phyloP scores from a whole-genome alignment of 2,888 invertebrate species.

The Tricholauxania praeusta region DNA sequence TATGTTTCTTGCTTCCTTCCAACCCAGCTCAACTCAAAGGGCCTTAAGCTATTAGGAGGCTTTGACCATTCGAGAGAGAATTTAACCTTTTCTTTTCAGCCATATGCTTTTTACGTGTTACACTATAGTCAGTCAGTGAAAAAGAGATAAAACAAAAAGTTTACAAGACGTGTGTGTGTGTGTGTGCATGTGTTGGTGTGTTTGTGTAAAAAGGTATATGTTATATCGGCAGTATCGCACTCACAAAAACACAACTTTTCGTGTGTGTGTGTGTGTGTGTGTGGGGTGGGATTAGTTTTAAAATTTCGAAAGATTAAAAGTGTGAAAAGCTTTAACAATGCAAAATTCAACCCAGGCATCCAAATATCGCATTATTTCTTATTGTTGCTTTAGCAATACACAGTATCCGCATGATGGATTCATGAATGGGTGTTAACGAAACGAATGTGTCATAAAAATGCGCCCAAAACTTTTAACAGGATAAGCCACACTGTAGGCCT shows the following conservation, averaged over 20 bases:
- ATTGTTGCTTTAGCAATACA: too few relatives aligned
- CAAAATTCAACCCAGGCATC: too few relatives aligned
- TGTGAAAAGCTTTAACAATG: too few relatives aligned
- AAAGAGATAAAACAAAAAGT: not conserved
- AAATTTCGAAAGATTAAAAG: too few relatives aligned
- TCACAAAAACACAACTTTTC: too few relatives aligned
- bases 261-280: not conserved
- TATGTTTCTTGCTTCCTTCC: not conserved
- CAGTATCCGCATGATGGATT: not conserved
- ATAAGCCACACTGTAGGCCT: too few relatives aligned
- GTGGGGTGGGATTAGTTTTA: not conserved
- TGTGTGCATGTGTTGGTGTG: conserved; percentile 12
- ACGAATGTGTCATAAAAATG: not conserved
- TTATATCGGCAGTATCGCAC: not conserved
- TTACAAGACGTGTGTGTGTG: conserved; percentile 1
- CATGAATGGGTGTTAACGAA: not conserved
- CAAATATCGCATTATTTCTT: not conserved
- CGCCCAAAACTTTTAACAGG: not conserved
- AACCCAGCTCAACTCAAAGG: not conserved
- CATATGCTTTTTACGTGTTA: conserved; percentile 8
- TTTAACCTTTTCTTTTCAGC: conserved; percentile 22
- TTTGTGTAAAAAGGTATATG: not conserved
- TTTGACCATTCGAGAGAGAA: conserved; percentile 22
- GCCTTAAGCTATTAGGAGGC: conserved; percentile 20
- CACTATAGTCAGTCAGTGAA: not conserved